Evolutionary conservation across 2,888 invertebrate genomes (phyloP).

Genomic region (Netelia inedita): DNA sequence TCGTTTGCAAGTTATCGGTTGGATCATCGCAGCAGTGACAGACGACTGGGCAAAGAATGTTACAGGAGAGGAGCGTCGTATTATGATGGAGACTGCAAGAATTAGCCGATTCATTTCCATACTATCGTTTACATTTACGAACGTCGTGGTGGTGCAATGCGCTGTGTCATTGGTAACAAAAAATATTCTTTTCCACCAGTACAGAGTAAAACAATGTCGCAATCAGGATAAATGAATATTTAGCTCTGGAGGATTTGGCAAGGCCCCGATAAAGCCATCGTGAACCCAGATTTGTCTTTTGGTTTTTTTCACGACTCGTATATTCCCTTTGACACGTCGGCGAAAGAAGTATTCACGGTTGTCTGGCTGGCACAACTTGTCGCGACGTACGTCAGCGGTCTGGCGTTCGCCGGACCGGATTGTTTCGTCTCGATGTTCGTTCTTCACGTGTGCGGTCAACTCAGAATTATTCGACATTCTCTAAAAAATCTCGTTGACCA

Average conservation of each 20-base stretch:
- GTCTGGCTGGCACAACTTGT: conserved; percentile 74
- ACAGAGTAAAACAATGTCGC: neutral
- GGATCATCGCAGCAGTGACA: conserved; percentile 30
- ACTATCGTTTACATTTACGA: neutral
- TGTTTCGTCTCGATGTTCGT: conserved; percentile 72
- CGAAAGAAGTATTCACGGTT: conserved; percentile 71
- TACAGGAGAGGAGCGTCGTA: neutral
- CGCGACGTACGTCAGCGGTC: conserved; percentile 68
- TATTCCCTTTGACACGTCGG: conserved; percentile 74
- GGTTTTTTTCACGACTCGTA: conserved; percentile 55
- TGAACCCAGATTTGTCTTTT: conserved; percentile 14
- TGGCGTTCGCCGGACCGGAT: conserved; percentile 74
- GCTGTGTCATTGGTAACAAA: neutral
- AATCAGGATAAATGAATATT: neutral
- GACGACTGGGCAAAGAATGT: neutral
- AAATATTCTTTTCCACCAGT: neutral
- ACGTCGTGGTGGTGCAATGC: neutral
- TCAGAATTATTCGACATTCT: conserved; percentile 54
- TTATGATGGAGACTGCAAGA: neutral
- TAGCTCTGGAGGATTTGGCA: conserved; percentile 8
- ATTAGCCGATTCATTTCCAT: neutral
- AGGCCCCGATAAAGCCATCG: too few relatives aligned
- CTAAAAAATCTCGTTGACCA: conserved; percentile 39
- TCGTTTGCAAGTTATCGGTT: conserved; percentile 34
- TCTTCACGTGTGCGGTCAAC: conserved; percentile 77